Percentiles rank a stretch among this genome's conserved stretches.
Evolutionary conservation across 2,797 vertebrate species (phyloP).

Genomic region (Galago senegalensis): DNA sequence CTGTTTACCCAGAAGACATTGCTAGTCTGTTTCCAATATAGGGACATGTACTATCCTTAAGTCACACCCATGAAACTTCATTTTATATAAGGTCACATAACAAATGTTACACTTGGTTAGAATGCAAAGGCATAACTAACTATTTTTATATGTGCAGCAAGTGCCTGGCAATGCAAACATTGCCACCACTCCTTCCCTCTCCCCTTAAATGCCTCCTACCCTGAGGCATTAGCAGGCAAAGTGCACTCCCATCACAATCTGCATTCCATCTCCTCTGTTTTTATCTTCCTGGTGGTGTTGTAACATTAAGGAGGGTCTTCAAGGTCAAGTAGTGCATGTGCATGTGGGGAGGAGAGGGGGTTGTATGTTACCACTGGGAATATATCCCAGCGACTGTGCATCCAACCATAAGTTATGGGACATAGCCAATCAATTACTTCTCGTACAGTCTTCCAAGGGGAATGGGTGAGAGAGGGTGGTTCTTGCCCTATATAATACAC

Average conservation of each 20-base stretch:
- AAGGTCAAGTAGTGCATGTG: neutral
- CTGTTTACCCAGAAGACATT: constrained; percentile 61
- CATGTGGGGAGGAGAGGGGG: neutral
- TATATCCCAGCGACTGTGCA: neutral
- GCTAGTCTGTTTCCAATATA: constrained; percentile 64
- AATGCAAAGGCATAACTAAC: constrained; percentile 68
- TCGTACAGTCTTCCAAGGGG: neutral
- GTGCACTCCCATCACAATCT: neutral
- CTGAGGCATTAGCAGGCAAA: constrained; percentile 35
- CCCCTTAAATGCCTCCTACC: constrained; percentile 1
- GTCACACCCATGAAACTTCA: constrained; percentile 69
- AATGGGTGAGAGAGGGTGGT: neutral
- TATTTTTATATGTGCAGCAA: constrained; percentile 76
- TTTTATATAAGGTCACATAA: constrained; percentile 76
- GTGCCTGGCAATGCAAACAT: constrained; percentile 73
- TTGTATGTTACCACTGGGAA: constrained; percentile 1
- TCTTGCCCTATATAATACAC: neutral
- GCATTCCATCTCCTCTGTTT: constrained; percentile 33
- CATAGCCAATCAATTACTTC: constrained; percentile 23
- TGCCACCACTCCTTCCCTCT: constrained; percentile 68
- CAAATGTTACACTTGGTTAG: constrained; percentile 73
- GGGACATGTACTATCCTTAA: constrained; percentile 44
- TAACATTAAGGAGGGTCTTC: constrained; percentile 36
- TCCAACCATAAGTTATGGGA: neutral
- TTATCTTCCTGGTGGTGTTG: neutral